A percentile compares a stretch with the other conserved stretches of the same genome.
phyloP scores from a whole-genome alignment of 1,140 invertebrate genomes.

The Diorhabda sublineata region DNA sequence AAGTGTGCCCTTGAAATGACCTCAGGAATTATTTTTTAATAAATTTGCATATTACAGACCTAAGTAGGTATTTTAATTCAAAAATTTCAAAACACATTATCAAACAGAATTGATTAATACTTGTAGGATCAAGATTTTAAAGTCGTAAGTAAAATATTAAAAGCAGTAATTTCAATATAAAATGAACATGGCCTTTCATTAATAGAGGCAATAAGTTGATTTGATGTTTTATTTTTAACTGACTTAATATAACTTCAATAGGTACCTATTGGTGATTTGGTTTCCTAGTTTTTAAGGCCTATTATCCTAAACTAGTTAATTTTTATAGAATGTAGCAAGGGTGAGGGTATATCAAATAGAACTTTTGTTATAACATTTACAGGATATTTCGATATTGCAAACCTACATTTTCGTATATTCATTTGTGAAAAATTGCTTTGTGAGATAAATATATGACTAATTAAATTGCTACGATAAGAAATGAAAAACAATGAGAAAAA shows the following conservation, averaged over 20 bases:
- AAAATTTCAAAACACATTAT: background rate
- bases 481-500: background rate
- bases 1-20: constrained; percentile 7
- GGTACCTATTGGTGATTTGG: too few species aligned
- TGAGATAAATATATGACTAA: background rate
- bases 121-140: background rate
- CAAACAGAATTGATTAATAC: background rate
- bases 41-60: background rate
- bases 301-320: too few species aligned
- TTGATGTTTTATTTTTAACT: background rate
- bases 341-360: too few species aligned
- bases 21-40: background rate
- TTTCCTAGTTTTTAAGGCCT: too few species aligned
- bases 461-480: background rate
- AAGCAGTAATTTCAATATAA: background rate
- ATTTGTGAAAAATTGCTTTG: too few species aligned
- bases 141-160: background rate
- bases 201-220: background rate
- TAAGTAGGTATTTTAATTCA: background rate
- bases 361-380: too few species aligned
- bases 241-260: too few species aligned
- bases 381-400: too few species aligned
- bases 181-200: background rate
- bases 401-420: too few species aligned
- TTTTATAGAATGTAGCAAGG: too few species aligned